Evolutionary conservation across 2,113 vertebrate genomes (phyloP).

Genomic region (Chamaetylas fuelleborni): DNA sequence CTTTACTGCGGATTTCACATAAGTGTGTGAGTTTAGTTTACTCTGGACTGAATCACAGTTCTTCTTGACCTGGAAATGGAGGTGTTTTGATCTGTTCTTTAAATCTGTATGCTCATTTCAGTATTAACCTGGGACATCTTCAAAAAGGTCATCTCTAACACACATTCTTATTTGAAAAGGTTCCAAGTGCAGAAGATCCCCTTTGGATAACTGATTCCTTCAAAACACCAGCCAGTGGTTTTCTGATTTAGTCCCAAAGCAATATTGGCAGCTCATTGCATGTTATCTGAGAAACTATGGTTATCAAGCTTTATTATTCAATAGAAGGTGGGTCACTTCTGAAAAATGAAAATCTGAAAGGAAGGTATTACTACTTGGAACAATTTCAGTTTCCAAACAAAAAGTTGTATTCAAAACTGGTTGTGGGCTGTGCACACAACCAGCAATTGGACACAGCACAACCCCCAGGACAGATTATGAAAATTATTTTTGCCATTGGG

Average conservation of each 20-base stretch:
- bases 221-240: neutral
- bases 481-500: neutral
- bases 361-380: constrained; percentile 23
- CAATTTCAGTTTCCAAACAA: neutral
- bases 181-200: neutral
- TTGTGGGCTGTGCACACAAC: neutral
- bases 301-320: constrained; percentile 33
- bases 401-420: neutral
- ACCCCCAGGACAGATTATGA: neutral
- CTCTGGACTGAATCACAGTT: neutral
- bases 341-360: constrained; percentile 11
- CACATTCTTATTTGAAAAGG: neutral
- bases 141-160: neutral
- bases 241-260: neutral
- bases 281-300: constrained; percentile 6
- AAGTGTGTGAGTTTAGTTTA: constrained; percentile 9
- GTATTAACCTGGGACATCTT: neutral
- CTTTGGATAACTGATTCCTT: neutral
- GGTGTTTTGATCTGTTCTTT: neutral
- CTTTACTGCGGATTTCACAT: neutral
- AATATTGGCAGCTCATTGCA: neutral
- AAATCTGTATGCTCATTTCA: neutral
- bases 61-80: constrained; percentile 5
- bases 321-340: constrained; percentile 6
- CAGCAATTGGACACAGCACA: neutral